Percentiles rank a stretch among this genome's conserved stretches.
phyloP scores from a whole-genome alignment of 2,797 vertebrate species.

The Urophycis tenuis region DNA sequence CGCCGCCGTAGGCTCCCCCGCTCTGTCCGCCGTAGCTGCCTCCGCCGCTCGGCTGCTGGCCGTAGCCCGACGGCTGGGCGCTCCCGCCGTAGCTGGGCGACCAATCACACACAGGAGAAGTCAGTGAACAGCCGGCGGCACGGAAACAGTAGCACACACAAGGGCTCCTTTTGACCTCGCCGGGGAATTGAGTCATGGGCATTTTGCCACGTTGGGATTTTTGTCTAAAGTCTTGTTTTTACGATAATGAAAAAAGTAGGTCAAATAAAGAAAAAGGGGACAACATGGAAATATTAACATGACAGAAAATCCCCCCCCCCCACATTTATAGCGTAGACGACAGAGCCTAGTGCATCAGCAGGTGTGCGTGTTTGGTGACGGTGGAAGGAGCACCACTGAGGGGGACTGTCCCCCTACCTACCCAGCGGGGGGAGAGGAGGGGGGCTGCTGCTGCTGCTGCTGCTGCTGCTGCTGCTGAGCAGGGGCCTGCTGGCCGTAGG shows the following conservation, averaged over 20 bases:
- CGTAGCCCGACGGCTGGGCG: conserved; percentile 69
- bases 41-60: conserved; percentile 61
- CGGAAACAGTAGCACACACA: too few relatives aligned
- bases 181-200: neutral
- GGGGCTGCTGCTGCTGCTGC: neutral
- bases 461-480: conserved; percentile 39
- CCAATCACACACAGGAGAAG: neutral
- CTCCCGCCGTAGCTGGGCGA: conserved; percentile 70
- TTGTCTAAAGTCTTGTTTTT: neutral
- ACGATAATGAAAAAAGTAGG: neutral
- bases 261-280: neutral
- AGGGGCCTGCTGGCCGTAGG: conserved; percentile 75
- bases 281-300: neutral
- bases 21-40: conserved; percentile 32
- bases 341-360: too few relatives aligned
- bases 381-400: too few relatives aligned
- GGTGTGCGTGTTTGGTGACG: too few relatives aligned
- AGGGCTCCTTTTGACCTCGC: neutral
- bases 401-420: neutral
- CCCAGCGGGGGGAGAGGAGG: neutral
- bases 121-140: neutral
- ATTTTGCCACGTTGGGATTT: neutral
- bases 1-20: conserved; percentile 65
- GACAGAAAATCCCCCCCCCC: too few relatives aligned
- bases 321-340: too few relatives aligned